Evolutionary conservation across 1,140 invertebrate species (phyloP), one percentile per base, ranked within the genome.

Genomic region (Drosophila paulistorum): DNA sequence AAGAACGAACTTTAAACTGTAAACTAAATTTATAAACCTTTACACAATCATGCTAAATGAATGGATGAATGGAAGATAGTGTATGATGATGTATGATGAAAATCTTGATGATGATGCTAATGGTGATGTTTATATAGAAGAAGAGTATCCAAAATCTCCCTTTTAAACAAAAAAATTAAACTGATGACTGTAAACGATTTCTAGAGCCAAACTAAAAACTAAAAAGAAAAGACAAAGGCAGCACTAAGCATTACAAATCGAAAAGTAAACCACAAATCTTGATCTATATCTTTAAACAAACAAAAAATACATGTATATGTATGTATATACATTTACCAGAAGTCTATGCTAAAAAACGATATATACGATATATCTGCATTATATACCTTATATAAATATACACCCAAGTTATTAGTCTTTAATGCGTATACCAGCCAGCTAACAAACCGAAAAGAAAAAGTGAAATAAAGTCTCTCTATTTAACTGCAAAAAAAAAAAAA

Each of bases 391-490:
- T 60, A 60, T 37, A 60, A 71, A 84, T 71, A 74, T 75, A 86
- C 69, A 39, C 79, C 74, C 58, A 77, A 75, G 74, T 74, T 89
- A 74, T 78, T 84, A 80, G 69, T 71, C 65, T 58, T 42, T 54
- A 80, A 71, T 68, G 70, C 58, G 61, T 74, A 42, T 39, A 81
- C 61, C 51, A 65, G 42, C 41, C 60, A 65, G 45, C 72, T 63
- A 66, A 26, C 55, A 60, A 68, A 62, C 45, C 17, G 17, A 64
- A 72, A 78, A 71, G 74, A 68, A 81, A 80, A 81, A 69, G 77
- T 80, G 77, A 87, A 84, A 90, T 90, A 90, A 90, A 90, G 81
- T 86, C 79, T 90, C 82, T 90, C 82, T 90, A 90, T 90, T 90
- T 81, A 90, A 90, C 79, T 90, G 86, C 82, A 90, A 86, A 90